Evolutionary conservation across 1,140 invertebrate species (phyloP).

Genomic region (Steinernema feltiae): DNA sequence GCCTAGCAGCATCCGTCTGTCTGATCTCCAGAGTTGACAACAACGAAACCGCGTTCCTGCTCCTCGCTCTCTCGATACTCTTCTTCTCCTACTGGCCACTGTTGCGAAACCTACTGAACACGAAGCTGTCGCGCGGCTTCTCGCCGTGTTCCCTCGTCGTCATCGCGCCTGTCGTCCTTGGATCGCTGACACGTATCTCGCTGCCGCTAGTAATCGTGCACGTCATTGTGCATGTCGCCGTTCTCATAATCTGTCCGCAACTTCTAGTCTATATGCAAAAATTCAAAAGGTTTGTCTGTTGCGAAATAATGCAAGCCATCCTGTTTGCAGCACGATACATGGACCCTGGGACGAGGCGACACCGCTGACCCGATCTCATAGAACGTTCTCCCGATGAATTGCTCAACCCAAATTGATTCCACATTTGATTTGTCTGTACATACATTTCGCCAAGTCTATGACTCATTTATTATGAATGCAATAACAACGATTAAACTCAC

Average conservation of each 20-base stretch:
- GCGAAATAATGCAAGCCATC: too few species aligned
- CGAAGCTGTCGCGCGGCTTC: neutral
- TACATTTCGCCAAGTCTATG: neutral
- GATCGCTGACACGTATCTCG: constrained; percentile 42
- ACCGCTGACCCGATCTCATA: constrained; percentile 17
- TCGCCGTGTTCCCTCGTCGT: constrained; percentile 32
- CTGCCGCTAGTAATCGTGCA: constrained; percentile 61
- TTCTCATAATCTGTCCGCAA: constrained; percentile 67
- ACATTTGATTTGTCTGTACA: neutral
- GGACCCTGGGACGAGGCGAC: constrained; percentile 91
- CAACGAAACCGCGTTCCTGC: constrained; percentile 77
- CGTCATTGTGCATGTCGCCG: constrained; percentile 60
- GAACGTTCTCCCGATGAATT: neutral
- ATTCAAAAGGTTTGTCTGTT: constrained; percentile 68
- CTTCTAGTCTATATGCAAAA: constrained; percentile 74
- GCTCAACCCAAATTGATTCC: neutral
- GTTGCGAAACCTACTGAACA: constrained; percentile 63
- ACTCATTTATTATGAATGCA: constrained; percentile 7
- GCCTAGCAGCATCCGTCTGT: constrained; percentile 68
- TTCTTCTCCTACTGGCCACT: constrained; percentile 81
- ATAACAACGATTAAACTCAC: too few species aligned
- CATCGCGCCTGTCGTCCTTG: constrained; percentile 35
- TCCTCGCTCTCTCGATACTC: constrained; percentile 77
- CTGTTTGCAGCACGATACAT: constrained; percentile 70
- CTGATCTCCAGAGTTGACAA: constrained; percentile 75